Base-by-base conservation (phyloP, 2,113 vertebrate species). In the Saguinus imperator region DNA sequence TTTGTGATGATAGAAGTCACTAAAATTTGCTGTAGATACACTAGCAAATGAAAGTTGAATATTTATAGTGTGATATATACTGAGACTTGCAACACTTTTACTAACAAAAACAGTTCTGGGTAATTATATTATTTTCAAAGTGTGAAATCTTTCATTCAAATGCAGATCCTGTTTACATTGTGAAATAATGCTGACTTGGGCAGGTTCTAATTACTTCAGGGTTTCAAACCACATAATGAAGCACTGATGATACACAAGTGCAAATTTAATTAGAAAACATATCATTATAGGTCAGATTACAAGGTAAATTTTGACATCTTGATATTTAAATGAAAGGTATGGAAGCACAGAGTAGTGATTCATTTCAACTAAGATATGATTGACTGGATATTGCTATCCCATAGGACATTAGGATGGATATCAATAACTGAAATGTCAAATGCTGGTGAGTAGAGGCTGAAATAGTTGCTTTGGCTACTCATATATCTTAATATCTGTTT, bases 261-360 rank as follows among this genome's bases (percentile, higher is more conserved):
- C 57, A 85, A 52, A 85, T 27, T 92, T 95, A 93, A 96, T 96
- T 93, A 95, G 84, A 87, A 96, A 90, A 55, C 40, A 23, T 83
- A 48, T 48, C 40, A 75, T 73, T 82, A 83, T 92, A 95, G 66
- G 75, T 89, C 80, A 83, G 8, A 10, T 85, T 95, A 87, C 80
- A 79, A 94, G 50, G 45, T 72, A 86, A 93, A 32, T 40, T 58
- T 58, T 91, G 88, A 48, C 68, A 32, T 86, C 68, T 93, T 92
- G 70, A 55, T 91, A 73, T 83, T 94, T 82, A 73, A 20, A 86
- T 92, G 80, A 96, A 79, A 73, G 87, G 75, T 93, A 8, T 50
- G 72, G 52, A 45, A 91, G 12, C 29, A 81, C 40, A 85, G 17
- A 70, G 40, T 48, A 81, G 83, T 61, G 20, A 66, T 85, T 58